Percentiles rank a stretch among this genome's conserved stretches.
Evolutionary conservation across 2,113 vertebrate species (phyloP).

Genomic region (Microtus ochrogaster): DNA sequence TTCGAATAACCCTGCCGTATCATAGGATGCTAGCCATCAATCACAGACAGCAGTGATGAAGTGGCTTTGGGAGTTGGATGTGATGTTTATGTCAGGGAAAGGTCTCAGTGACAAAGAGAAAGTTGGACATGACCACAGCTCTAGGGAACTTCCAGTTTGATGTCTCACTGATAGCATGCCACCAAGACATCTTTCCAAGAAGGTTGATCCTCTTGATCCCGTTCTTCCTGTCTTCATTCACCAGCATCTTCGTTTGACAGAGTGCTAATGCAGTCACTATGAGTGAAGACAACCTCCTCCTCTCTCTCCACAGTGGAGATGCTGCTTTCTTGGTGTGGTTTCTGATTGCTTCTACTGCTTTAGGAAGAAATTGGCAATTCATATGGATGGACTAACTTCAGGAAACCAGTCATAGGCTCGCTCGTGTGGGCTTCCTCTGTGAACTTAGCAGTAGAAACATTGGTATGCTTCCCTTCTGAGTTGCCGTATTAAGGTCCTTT

Average conservation of each 20-base stretch:
- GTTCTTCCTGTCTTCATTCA: slow-evolving; percentile 21
- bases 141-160: slow-evolving; percentile 10
- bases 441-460: neutral
- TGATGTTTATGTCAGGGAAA: slow-evolving; percentile 45
- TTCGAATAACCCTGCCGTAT: neutral
- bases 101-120: slow-evolving; percentile 29
- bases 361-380: neutral
- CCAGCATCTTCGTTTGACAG: slow-evolving; percentile 43
- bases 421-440: neutral
- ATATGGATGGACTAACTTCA: neutral
- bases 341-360: neutral
- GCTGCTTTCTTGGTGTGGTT: neutral
- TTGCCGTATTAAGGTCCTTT: neutral
- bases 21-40: neutral
- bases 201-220: slow-evolving; percentile 31
- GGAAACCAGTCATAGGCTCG: neutral
- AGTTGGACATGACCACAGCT: neutral
- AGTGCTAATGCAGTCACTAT: neutral
- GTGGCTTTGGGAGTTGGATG: neutral
- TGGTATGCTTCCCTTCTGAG: neutral
- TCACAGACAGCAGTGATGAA: slow-evolving; percentile 9
- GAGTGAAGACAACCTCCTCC: neutral
- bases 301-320: neutral
- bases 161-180: neutral
- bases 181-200: slow-evolving; percentile 18